A percentile compares a stretch with the other conserved stretches of the same genome.
These are phyloP conservation scores for Benthosema pterotum DNA, from an alignment of 2,797 vertebrate species.

Conservation along the genomic window DNA sequence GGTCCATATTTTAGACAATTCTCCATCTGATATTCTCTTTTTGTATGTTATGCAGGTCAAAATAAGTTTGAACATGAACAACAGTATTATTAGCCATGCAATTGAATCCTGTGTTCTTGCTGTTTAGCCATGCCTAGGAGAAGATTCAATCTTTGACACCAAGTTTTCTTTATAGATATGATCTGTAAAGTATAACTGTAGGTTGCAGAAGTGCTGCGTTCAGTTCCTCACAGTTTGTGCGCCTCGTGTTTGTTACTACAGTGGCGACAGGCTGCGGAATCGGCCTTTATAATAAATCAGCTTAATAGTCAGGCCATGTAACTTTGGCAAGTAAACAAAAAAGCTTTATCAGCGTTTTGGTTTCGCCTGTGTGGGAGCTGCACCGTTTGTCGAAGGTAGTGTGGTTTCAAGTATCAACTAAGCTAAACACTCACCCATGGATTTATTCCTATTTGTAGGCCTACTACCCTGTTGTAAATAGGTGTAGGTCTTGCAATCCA, in stretches of 20 bases:
- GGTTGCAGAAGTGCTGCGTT: neutral
- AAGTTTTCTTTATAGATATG: neutral
- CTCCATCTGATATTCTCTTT: slow-evolving; percentile 17
- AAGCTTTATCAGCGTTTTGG: too few relatives aligned
- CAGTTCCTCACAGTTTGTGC: neutral
- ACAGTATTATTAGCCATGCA: neutral
- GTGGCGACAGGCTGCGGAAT: too few relatives aligned
- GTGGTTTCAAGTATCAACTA: too few relatives aligned
- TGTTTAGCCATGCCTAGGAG: neutral
- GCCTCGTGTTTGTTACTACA: neutral
- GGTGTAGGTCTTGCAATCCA: too few relatives aligned
- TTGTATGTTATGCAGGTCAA: neutral
- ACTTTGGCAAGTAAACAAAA: too few relatives aligned
- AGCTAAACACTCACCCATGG: too few relatives aligned
- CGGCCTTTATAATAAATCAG: too few relatives aligned
- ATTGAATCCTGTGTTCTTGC: neutral
- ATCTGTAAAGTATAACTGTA: neutral
- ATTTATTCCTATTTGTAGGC: too few relatives aligned
- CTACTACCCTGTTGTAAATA: too few relatives aligned
- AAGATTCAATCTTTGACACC: neutral
- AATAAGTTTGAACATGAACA: neutral
- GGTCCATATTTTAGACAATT: neutral
- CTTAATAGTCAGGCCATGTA: too few relatives aligned
- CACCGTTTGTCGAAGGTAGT: too few relatives aligned
- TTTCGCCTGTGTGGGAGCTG: too few relatives aligned